These are phyloP conservation scores for Mactromeris polynyma DNA, from an alignment of 2,888 invertebrate species.

Conservation along the genomic window DNA sequence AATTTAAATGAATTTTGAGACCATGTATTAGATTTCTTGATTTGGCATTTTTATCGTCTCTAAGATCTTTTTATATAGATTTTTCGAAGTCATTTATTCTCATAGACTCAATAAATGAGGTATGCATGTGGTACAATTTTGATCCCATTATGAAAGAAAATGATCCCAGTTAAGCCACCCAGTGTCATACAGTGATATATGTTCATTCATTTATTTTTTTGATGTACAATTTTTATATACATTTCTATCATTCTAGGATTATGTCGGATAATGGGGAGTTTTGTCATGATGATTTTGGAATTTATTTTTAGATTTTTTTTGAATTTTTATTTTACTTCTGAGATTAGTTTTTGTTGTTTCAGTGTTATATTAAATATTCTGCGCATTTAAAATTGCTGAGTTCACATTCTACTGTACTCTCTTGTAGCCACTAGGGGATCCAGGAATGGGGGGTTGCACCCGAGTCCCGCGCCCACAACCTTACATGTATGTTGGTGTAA, in stretches of 20 bases:
- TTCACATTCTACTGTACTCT: no score
- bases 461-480: no score
- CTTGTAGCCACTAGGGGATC: no score
- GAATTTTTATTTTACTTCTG: not conserved
- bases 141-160: not conserved
- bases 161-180: not conserved
- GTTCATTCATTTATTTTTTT: not conserved
- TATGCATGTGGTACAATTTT: not conserved
- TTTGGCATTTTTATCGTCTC: no score
- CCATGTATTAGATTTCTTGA: no score
- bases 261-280: not conserved
- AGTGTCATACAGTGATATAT: not conserved
- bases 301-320: constrained; percentile 2
- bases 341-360: not conserved
- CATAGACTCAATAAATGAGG: no score
- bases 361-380: not conserved
- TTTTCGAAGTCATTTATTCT: no score
- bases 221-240: not conserved
- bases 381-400: no score
- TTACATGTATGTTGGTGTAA: no score
- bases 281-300: not conserved
- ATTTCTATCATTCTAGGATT: not conserved
- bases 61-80: no score
- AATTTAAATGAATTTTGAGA: no score
- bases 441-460: no score